phyloP scores from a whole-genome alignment of 2,888 invertebrate species.

The Crematogaster levior region DNA sequence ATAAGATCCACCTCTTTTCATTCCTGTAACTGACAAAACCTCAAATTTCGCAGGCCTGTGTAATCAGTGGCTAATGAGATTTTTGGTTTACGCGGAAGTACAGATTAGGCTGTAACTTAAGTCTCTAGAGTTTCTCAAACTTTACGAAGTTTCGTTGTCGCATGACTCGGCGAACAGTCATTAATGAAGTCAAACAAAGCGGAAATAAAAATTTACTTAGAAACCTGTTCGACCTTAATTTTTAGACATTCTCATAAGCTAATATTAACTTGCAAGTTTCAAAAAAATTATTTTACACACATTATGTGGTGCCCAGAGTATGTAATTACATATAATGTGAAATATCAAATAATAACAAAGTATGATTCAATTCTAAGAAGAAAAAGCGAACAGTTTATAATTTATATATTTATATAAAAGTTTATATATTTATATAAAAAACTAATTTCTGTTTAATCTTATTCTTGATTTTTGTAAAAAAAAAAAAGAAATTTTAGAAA shows the following conservation, averaged over 20 bases:
- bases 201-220: conserved; percentile 38
- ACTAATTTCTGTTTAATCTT: neutral
- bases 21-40: too few species aligned
- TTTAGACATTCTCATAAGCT: neutral
- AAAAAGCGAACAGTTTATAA: neutral
- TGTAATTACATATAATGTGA: neutral
- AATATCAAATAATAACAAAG: neutral
- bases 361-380: neutral
- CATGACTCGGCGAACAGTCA: conserved; percentile 30
- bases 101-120: conserved; percentile 28
- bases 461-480: neutral
- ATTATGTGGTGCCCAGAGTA: neutral
- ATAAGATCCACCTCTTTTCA: too few species aligned
- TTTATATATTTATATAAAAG: too few species aligned
- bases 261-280: neutral
- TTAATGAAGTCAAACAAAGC: conserved; percentile 45
- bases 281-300: neutral
- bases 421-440: neutral
- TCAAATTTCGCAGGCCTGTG: too few species aligned
- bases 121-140: conserved; percentile 6
- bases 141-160: conserved; percentile 23
- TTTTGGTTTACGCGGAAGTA: conserved; percentile 28
- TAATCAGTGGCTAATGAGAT: conserved; percentile 32
- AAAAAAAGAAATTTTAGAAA: neutral
- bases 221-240: conserved; percentile 32